A percentile compares a stretch with the other conserved stretches of the same genome.
Conservation (phyloP, 2,113 vertebrate genomes). For the Apus apus region DNA sequence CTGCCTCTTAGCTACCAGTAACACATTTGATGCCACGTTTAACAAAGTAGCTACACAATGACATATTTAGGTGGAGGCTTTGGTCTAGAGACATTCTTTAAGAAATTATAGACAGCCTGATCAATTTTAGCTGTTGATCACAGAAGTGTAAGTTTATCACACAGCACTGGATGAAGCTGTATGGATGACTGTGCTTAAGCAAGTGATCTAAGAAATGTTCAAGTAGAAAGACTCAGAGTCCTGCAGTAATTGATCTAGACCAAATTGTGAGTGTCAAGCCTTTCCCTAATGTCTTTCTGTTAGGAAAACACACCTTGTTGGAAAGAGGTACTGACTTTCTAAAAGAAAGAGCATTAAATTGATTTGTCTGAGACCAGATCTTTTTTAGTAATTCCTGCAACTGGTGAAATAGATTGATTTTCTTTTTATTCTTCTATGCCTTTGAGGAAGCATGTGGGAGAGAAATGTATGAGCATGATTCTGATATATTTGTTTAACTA, state of each 20-base stretch:
- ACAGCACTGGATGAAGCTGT: neutral
- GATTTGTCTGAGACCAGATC: neutral
- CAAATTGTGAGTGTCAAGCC: neutral
- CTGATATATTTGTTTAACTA: neutral
- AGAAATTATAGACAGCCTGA: neutral
- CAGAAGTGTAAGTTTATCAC: neutral
- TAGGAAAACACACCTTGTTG: neutral
- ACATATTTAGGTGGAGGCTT: neutral
- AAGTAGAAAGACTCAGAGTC: neutral
- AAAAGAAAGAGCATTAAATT: neutral
- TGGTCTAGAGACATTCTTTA: neutral
- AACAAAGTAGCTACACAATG: neutral
- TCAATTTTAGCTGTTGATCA: neutral
- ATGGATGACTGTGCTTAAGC: neutral
- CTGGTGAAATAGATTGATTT: neutral
- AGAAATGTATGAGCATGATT: neutral
- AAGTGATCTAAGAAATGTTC: accelerated
- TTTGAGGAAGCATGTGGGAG: neutral
- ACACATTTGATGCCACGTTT: neutral
- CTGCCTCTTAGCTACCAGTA: neutral
- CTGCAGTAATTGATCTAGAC: neutral
- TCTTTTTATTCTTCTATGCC: neutral
- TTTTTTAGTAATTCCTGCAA: neutral
- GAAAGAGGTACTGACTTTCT: neutral
- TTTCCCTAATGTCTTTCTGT: neutral